A percentile compares a stretch with the other conserved stretches of the same genome.
Conservation (phyloP, 30 jellyfish, hydroid and myxozoan genomes). For the Chrysaora quinquecirrha region DNA sequence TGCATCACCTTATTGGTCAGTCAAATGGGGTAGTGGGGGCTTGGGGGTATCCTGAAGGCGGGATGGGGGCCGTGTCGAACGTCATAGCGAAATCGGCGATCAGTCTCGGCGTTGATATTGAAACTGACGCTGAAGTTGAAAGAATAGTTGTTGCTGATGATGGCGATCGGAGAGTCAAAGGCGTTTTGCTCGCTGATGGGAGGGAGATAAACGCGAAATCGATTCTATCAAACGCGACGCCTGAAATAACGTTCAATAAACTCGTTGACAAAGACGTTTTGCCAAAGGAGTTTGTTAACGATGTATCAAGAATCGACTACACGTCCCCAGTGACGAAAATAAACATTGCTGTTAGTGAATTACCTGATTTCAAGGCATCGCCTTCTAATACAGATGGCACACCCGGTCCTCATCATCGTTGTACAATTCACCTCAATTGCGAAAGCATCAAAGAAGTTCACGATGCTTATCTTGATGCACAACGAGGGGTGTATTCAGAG, state of each 20-base stretch:
- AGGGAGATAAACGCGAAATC: constrained; percentile 12
- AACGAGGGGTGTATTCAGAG: constrained; percentile 32
- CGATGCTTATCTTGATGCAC: constrained; percentile 52
- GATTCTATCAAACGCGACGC: constrained; percentile 61
- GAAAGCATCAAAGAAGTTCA: constrained; percentile 55
- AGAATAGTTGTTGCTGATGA: constrained; percentile 20
- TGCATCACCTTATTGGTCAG: constrained; percentile 60
- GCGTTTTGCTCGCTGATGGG: constrained; percentile 55
- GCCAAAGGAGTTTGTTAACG: constrained; percentile 35
- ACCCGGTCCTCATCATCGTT: constrained; percentile 59
- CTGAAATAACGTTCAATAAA: constrained; percentile 48
- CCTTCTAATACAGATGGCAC: constrained; percentile 44
- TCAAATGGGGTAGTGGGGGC: constrained; percentile 68
- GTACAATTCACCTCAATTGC: constrained; percentile 55
- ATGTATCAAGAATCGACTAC: constrained; percentile 25
- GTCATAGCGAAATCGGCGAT: constrained; percentile 52
- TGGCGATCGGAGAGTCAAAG: constrained; percentile 6
- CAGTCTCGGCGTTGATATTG: constrained; percentile 42
- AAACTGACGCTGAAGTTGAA: constrained; percentile 48
- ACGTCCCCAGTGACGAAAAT: constrained; percentile 51
- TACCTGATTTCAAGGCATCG: constrained; percentile 46
- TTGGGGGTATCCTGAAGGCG: constrained; percentile 72
- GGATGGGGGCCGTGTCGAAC: constrained; percentile 71
- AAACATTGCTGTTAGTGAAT: constrained; percentile 46
- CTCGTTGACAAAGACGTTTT: constrained; percentile 22